phyloP scores from a whole-genome alignment of 2,797 vertebrate species.

The Siniperca obscura region DNA sequence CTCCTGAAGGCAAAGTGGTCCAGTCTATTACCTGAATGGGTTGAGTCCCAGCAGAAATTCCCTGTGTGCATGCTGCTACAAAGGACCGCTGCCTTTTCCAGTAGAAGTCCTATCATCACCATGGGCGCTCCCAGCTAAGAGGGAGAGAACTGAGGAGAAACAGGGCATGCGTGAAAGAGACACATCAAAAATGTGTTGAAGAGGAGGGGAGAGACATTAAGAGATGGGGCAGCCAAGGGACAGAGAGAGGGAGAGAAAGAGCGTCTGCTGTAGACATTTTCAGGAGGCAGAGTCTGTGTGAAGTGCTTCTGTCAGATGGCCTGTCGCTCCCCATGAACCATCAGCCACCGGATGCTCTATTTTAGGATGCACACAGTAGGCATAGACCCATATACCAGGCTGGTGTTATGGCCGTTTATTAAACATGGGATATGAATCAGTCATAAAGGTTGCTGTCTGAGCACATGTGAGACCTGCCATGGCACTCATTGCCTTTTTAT shows the following conservation, averaged over 20 bases:
- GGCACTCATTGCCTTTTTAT: not conserved
- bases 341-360: slow-evolving; percentile 51
- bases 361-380: slow-evolving; percentile 28
- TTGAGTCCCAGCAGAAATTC: slow-evolving; percentile 13
- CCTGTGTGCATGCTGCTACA: not conserved
- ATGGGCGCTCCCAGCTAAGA: slow-evolving; percentile 15
- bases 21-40: slow-evolving; percentile 37
- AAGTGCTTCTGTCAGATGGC: slow-evolving; percentile 30
- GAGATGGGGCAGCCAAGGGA: slow-evolving; percentile 50
- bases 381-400: not conserved
- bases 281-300: slow-evolving; percentile 10
- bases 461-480: not conserved
- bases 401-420: not conserved
- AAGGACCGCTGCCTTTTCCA: slow-evolving; percentile 36
- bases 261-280: slow-evolving; percentile 36
- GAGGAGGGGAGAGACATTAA: slow-evolving; percentile 35
- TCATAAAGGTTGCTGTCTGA: not conserved
- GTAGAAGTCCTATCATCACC: slow-evolving; percentile 28
- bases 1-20: slow-evolving; percentile 6
- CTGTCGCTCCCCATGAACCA: slow-evolving; percentile 46
- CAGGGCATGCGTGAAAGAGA: slow-evolving; percentile 32
- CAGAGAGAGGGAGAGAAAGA: slow-evolving; percentile 9
- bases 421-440: slow-evolving; percentile 6
- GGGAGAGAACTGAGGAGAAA: slow-evolving; percentile 4
- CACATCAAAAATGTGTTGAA: slow-evolving; percentile 31